phyloP scores from a whole-genome alignment of 2,113 vertebrate genomes.

The Dasypus novemcinctus region DNA sequence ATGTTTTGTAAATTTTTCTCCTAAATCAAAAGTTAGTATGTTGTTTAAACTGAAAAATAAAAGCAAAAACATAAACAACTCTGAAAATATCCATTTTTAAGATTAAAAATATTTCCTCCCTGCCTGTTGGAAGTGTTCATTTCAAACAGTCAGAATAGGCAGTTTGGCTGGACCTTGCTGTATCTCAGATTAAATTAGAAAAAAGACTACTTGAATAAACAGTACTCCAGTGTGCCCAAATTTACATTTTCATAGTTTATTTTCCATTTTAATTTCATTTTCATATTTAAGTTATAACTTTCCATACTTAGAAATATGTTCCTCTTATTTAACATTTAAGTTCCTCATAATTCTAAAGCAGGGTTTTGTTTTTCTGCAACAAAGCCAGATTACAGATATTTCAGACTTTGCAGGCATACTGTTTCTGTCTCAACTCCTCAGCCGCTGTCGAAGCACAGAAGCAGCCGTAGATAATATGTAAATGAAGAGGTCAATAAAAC shows the following conservation, averaged over 20 bases:
- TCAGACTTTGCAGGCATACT: not conserved
- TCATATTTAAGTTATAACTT: constrained; percentile 10
- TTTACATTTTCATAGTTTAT: not conserved
- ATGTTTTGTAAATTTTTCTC: not conserved
- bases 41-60: not conserved
- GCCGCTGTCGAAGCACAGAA: not conserved
- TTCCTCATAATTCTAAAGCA: not conserved
- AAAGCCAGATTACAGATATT: not conserved
- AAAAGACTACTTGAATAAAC: not conserved
- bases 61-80: not conserved
- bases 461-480: not conserved
- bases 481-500: not conserved
- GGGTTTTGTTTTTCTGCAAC: not conserved
- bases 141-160: not conserved
- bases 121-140: not conserved
- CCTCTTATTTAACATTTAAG: not conserved
- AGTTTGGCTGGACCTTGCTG: not conserved
- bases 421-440: not conserved
- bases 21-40: not conserved
- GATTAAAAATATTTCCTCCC: not conserved
- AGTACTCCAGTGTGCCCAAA: not conserved
- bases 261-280: not conserved
- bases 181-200: not conserved
- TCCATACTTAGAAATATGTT: constrained; percentile 11
- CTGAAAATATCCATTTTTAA: not conserved